A percentile compares a stretch with the other conserved stretches of the same genome.
These are phyloP conservation scores for Drosophila melanosoma DNA, from an alignment of 2,888 invertebrate species.

Conservation along the genomic window DNA sequence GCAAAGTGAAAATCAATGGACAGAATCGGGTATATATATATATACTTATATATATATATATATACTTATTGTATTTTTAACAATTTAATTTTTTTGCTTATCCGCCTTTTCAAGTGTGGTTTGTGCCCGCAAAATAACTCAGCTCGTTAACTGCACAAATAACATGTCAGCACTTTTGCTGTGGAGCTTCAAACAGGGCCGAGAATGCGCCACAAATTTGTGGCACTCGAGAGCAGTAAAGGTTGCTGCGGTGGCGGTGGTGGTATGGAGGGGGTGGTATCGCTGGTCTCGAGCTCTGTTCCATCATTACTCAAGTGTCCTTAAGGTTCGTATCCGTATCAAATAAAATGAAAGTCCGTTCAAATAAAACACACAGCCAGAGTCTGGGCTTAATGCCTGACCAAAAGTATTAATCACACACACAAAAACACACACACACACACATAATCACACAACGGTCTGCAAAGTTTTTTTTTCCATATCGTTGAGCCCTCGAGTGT, in stretches of 20 bases:
- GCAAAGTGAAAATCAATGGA: constrained; percentile 60
- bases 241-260: background rate
- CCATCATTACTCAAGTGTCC: constrained; percentile 80
- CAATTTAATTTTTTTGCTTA: constrained; percentile 29
- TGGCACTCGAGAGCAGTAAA: constrained; percentile 23
- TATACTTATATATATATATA: background rate
- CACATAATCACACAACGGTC: constrained; percentile 43
- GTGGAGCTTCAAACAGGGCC: constrained; percentile 55
- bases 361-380: constrained; percentile 71
- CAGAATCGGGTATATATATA: constrained; percentile 1
- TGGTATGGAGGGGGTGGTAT: background rate
- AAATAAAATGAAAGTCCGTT: constrained; percentile 68
- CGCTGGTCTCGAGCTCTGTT: constrained; percentile 57
- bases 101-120: constrained; percentile 70
- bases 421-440: constrained; percentile 34
- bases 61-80: constrained; percentile 20
- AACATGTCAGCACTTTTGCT: constrained; percentile 79
- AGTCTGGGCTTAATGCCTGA: constrained; percentile 69
- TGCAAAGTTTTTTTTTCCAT: constrained; percentile 70
- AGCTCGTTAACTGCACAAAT: constrained; percentile 81
- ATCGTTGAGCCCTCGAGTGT: constrained; percentile 61
- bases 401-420: constrained; percentile 80
- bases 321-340: constrained; percentile 58
- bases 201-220: constrained; percentile 70
- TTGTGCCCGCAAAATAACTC: constrained; percentile 76